Percentiles rank a stretch among this genome's conserved stretches.
These are phyloP conservation scores for Cheilosia pagana DNA, from an alignment of 2,888 invertebrate genomes.

Conservation along the genomic window DNA sequence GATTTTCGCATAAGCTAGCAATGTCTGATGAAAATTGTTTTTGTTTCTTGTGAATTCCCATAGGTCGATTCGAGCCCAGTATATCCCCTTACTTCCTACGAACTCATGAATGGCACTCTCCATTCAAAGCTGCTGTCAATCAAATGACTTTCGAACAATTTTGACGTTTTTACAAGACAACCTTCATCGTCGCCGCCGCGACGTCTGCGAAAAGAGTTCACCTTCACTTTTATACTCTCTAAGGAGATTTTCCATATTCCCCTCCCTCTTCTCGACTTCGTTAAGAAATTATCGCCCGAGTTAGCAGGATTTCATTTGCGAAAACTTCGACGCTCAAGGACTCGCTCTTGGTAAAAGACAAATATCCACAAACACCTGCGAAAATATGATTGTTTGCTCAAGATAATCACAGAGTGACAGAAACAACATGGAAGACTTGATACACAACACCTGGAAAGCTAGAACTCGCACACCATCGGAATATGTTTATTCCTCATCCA, in stretches of 20 bases:
- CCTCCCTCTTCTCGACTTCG: background rate
- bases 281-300: conserved; percentile 19
- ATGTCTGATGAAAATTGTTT: too few species aligned
- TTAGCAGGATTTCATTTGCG: conserved; percentile 8
- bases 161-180: background rate
- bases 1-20: too few species aligned
- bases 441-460: background rate
- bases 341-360: background rate
- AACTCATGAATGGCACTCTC: background rate
- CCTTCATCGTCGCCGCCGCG: background rate
- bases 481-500: conserved; percentile 8
- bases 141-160: background rate
- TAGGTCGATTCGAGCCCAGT: too few species aligned
- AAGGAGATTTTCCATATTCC: background rate
- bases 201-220: background rate
- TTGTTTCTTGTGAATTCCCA: too few species aligned
- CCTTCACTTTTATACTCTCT: background rate
- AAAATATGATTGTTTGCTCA: conserved; percentile 3
- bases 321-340: conserved; percentile 1
- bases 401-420: conserved; percentile 4
- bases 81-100: too few species aligned
- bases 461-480: background rate
- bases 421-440: conserved; percentile 13
- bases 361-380: background rate
- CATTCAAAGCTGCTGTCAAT: background rate